Evolutionary conservation across 2,888 invertebrate species (phyloP).

Genomic region (Linyphia triangularis): DNA sequence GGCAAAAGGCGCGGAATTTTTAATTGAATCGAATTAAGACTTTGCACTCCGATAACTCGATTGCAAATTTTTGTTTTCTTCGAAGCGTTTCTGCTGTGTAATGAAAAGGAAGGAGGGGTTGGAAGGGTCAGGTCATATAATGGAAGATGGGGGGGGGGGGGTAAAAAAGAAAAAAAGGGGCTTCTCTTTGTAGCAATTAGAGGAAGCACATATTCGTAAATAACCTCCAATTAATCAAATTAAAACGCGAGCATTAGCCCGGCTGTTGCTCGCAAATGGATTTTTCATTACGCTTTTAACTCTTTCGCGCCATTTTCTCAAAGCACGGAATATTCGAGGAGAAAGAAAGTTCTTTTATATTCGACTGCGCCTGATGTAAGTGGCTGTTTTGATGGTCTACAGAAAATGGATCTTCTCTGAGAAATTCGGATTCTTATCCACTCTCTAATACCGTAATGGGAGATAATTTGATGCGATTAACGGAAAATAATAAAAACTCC

Average conservation of each 20-base stretch:
- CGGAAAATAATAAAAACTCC: neutral
- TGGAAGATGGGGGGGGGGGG: constrained; percentile 5
- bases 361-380: neutral
- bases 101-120: too few species aligned
- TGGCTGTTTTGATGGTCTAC: neutral
- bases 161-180: constrained; percentile 2
- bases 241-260: constrained; percentile 67
- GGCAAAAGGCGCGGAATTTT: constrained; percentile 56
- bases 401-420: neutral
- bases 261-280: constrained; percentile 60
- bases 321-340: neutral
- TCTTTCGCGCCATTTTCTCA: neutral
- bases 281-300: constrained; percentile 71
- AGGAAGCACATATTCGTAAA: constrained; percentile 68
- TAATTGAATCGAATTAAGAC: constrained; percentile 75
- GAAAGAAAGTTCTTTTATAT: neutral
- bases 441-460: neutral
- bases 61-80: constrained; percentile 53
- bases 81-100: neutral
- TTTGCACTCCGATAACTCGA: constrained; percentile 70
- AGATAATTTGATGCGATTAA: neutral
- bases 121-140: constrained; percentile 25
- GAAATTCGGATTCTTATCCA: neutral
- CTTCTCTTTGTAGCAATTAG: constrained; percentile 70
- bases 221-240: constrained; percentile 74